Percentiles rank a stretch among this genome's conserved stretches.
Conservation (phyloP, 2,113 vertebrate species). For the Acrocephalus arundinaceus region DNA sequence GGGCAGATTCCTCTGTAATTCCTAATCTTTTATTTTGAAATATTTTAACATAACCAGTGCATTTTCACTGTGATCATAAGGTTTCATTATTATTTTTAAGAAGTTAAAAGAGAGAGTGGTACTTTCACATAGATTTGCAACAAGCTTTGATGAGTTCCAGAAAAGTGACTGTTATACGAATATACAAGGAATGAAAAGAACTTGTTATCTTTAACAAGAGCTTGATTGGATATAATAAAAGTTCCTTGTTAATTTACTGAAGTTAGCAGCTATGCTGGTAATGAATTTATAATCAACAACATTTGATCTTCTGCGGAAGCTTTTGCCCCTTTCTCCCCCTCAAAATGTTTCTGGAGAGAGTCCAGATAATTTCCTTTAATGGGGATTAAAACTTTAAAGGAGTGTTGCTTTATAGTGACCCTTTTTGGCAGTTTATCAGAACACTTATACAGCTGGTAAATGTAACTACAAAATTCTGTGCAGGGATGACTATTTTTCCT, state of each 20-base stretch:
- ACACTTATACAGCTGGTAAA: constrained; percentile 46
- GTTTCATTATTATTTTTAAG: constrained; percentile 37
- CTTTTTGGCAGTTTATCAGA: constrained; percentile 54
- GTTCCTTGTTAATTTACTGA: constrained; percentile 65
- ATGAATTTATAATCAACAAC: constrained; percentile 67
- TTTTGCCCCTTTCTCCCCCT: constrained; percentile 32
- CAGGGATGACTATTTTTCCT: constrained; percentile 45
- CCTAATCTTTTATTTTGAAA: neutral
- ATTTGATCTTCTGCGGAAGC: constrained; percentile 62
- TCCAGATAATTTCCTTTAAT: constrained; percentile 66
- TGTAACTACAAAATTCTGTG: constrained; percentile 34
- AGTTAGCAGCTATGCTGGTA: constrained; percentile 56
- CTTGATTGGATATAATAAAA: constrained; percentile 60
- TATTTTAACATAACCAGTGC: neutral
- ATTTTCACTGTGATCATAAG: neutral
- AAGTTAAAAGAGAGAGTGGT: constrained; percentile 47
- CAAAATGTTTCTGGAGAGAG: constrained; percentile 47
- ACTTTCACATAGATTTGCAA: constrained; percentile 12
- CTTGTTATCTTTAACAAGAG: constrained; percentile 69
- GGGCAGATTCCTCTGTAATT: neutral
- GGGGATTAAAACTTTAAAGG: constrained; percentile 61
- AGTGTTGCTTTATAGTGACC: constrained; percentile 46
- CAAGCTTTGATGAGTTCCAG: constrained; percentile 57
- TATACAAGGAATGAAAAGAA: constrained; percentile 50
- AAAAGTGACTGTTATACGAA: constrained; percentile 51